A percentile compares a stretch with the other conserved stretches of the same genome.
Conservation (phyloP, 2,113 vertebrate genomes). For the Hippocampus barbouri region DNA sequence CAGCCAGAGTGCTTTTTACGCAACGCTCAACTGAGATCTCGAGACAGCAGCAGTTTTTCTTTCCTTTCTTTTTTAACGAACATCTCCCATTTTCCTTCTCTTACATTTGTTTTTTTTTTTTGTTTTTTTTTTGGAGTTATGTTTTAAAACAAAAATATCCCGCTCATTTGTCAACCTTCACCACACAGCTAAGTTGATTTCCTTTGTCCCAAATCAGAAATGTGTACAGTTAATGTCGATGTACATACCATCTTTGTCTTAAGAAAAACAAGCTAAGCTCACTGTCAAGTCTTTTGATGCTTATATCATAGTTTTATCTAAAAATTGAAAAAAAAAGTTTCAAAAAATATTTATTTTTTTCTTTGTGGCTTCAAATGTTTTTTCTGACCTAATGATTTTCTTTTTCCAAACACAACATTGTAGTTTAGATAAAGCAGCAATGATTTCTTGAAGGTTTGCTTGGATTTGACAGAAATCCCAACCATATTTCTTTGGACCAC, state of each 20-base stretch:
- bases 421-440: slow-evolving; percentile 54
- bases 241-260: slow-evolving; percentile 74
- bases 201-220: slow-evolving; percentile 37
- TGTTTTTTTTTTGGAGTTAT: slow-evolving; percentile 17
- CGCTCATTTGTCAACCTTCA: slow-evolving; percentile 41
- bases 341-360: slow-evolving; percentile 58
- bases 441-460: slow-evolving; percentile 38
- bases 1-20: slow-evolving; percentile 29
- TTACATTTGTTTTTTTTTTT: background rate
- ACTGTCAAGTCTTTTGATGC: slow-evolving; percentile 69
- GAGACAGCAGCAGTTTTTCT: slow-evolving; percentile 30
- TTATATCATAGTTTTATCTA: slow-evolving; percentile 75
- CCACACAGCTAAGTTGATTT: slow-evolving; percentile 40
- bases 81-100: slow-evolving; percentile 12
- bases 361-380: slow-evolving; percentile 52
- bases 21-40: slow-evolving; percentile 29
- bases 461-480: slow-evolving; percentile 31
- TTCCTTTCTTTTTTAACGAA: slow-evolving; percentile 7
- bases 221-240: slow-evolving; percentile 74
- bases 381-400: slow-evolving; percentile 43
- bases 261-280: slow-evolving; percentile 56
- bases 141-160: slow-evolving; percentile 48
- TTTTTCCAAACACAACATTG: slow-evolving; percentile 42
- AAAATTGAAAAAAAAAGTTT: slow-evolving; percentile 47
- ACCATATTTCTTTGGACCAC: slow-evolving; percentile 38